Percentiles rank a stretch among this genome's conserved stretches.
phyloP scores from a whole-genome alignment of 2,113 vertebrate species.

The Bothrops jararaca region DNA sequence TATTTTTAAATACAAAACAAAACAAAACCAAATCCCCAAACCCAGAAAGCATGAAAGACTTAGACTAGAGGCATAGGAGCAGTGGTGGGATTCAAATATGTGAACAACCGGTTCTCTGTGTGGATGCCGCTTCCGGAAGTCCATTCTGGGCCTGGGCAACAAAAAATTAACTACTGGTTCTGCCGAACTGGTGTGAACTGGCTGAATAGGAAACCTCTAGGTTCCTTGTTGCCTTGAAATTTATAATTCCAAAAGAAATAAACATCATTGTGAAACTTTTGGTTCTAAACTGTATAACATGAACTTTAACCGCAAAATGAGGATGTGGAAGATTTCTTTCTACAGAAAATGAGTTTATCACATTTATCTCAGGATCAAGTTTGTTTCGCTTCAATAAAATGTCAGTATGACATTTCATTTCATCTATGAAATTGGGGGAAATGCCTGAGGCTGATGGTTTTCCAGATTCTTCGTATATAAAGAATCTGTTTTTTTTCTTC shows the following conservation, averaged over 20 bases:
- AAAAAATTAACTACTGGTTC: too few relatives aligned
- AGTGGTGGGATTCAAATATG: too few relatives aligned
- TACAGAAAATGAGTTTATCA: background rate
- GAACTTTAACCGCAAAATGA: background rate
- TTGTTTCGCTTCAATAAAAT: background rate
- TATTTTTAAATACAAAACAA: background rate
- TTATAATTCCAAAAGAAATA: background rate
- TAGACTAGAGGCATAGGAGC: background rate
- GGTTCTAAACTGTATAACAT: background rate
- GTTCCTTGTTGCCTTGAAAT: background rate
- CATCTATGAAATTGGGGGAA: background rate
- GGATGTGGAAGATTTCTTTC: background rate
- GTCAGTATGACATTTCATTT: background rate
- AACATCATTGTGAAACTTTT: background rate
- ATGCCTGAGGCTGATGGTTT: background rate
- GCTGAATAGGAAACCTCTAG: background rate
- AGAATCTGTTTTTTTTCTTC: background rate
- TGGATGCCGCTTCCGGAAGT: too few relatives aligned
- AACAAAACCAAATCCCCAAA: background rate
- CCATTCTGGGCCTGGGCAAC: too few relatives aligned
- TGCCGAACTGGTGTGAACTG: too few relatives aligned
- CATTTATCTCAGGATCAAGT: background rate
- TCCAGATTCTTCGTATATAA: background rate
- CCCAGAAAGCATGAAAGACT: background rate
- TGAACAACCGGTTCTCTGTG: too few relatives aligned